A percentile compares a stretch with the other conserved stretches of the same genome.
Evolutionary conservation across 2,113 vertebrate genomes (phyloP).

Genomic region (Amphiprion ocellaris): DNA sequence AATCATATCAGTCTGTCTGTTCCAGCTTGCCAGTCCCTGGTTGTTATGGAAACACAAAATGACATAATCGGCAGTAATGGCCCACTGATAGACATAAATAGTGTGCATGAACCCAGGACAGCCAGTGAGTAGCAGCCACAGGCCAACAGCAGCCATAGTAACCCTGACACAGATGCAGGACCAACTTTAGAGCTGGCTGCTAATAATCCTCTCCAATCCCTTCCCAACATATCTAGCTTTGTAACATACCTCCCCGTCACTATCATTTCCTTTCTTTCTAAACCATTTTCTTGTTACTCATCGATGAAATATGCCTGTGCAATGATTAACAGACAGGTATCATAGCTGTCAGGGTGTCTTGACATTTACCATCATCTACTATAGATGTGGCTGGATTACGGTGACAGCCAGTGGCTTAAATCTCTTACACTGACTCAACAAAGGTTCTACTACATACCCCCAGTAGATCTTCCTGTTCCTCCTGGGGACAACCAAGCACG

Average conservation of each 20-base stretch:
- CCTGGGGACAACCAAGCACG: slow-evolving; percentile 47
- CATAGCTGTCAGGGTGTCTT: slow-evolving; percentile 25
- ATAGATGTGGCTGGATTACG: slow-evolving; percentile 22
- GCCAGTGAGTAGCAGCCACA: slow-evolving; percentile 18
- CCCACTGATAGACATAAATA: not conserved
- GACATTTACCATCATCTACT: slow-evolving; percentile 35
- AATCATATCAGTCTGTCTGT: not conserved
- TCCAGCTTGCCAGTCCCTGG: not conserved
- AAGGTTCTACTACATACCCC: slow-evolving; percentile 71
- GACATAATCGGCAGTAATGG: not conserved
- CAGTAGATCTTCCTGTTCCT: slow-evolving; percentile 61
- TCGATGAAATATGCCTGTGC: not conserved
- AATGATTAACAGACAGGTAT: slow-evolving; percentile 11
- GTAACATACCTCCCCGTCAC: slow-evolving; percentile 3
- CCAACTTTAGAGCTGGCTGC: slow-evolving; percentile 61
- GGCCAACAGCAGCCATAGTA: slow-evolving; percentile 34
- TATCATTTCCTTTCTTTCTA: not conserved
- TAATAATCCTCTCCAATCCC: slow-evolving; percentile 73
- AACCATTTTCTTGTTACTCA: not conserved
- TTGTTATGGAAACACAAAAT: slow-evolving; percentile 12
- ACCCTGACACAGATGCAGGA: slow-evolving; percentile 60
- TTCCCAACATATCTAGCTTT: slow-evolving; percentile 26
- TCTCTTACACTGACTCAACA: slow-evolving; percentile 25
- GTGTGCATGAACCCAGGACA: slow-evolving; percentile 5
- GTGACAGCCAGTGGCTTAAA: not conserved